Conservation (phyloP, 2,888 invertebrate species). For the Aethes cnicana region DNA sequence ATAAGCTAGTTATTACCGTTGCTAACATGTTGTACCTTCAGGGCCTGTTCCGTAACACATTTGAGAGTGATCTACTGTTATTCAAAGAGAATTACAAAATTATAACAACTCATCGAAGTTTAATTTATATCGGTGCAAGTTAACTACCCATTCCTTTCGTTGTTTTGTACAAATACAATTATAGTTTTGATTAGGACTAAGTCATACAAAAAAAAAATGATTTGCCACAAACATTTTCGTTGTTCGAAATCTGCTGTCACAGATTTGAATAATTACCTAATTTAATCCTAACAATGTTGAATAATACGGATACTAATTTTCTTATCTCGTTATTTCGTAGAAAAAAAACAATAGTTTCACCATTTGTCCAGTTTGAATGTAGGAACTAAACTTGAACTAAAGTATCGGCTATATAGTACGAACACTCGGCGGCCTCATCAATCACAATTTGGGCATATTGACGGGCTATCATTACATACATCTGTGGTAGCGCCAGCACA, state of each 20-base stretch:
- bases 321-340: not conserved
- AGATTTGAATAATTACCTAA: too few relatives aligned
- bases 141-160: too few relatives aligned
- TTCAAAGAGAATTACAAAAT: too few relatives aligned
- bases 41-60: slow-evolving; percentile 20
- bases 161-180: too few relatives aligned
- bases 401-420: slow-evolving; percentile 39
- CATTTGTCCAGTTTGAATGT: slow-evolving; percentile 3
- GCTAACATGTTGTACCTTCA: slow-evolving; percentile 28
- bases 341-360: not conserved
- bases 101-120: too few relatives aligned
- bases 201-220: too few relatives aligned
- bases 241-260: too few relatives aligned
- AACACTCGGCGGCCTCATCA: slow-evolving; percentile 52
- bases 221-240: too few relatives aligned
- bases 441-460: slow-evolving; percentile 79
- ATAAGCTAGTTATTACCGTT: slow-evolving; percentile 27
- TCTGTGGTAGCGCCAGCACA: slow-evolving; percentile 63
- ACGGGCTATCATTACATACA: slow-evolving; percentile 63
- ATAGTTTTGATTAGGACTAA: too few relatives aligned
- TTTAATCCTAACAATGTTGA: too few relatives aligned
- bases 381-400: not conserved
- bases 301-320: too few relatives aligned
- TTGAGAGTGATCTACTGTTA: slow-evolving; percentile 18
- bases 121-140: too few relatives aligned